Base-by-base conservation (phyloP, 2,797 vertebrate genomes). In the Limosa lapponica region DNA sequence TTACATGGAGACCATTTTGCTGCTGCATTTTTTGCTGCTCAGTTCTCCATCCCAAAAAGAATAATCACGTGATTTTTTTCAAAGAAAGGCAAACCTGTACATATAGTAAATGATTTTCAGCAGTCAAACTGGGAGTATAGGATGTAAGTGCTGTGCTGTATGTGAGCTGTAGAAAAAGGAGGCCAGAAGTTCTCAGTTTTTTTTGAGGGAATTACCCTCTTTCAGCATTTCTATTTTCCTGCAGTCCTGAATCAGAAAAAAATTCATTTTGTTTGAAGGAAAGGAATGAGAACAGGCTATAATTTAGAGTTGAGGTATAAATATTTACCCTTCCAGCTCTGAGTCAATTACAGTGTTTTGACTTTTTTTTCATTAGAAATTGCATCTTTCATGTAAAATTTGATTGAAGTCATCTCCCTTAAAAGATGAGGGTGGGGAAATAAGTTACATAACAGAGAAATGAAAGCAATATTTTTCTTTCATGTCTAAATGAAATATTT, bases 281-380 rank as follows among this genome's bases (percentile, higher is more conserved):
- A 82, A 90, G 13, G 14, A 73, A 86, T 67, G 19, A 74, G 25
- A 88, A 48, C 4, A 80, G n/a, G 11, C 11, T 80, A 13, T 64
- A 93, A 86, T 67, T 89, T 86, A 39, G 19, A 54, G n/a, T 23
- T 73, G 39, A 62, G 8, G 6, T 62, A 73, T 69, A 79, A 82
- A 80, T 93, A 91, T 95, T 93, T 95, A 90, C 22, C 44, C 80
- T 93, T 93, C 3, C 2, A 89, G 43, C 59, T 62, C 59, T 80
- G 51, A 72, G 36, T 16, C 34, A 88, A 20, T 91, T 80, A 78
- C 17, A 48, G 19, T 34, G 3, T 64, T 91, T 75, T 89, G 41
- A 81, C 10, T 9, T 58, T 83, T 66, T 87, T 87, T 89, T 72
- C 28, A 28, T 51, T 82, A 66, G 51, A 93, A 88, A 86, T 83